phyloP scores from a whole-genome alignment of 2,888 invertebrate genomes.

The Tupiocoris notatus region DNA sequence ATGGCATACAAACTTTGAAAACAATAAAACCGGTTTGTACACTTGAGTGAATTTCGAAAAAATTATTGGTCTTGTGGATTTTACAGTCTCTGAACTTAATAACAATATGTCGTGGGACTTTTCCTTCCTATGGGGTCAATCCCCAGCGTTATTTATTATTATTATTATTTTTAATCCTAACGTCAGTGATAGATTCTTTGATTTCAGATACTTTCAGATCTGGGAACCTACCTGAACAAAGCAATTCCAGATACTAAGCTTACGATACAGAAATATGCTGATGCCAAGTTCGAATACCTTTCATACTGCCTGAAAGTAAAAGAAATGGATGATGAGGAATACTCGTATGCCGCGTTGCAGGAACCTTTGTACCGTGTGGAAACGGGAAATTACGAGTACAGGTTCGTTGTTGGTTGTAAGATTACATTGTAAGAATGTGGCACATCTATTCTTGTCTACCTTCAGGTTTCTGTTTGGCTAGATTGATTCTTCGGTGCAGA shows the following conservation, averaged over 20 bases:
- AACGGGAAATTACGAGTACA: constrained; percentile 99
- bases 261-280: constrained; percentile 96
- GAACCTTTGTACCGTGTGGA: constrained; percentile 97
- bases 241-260: constrained; percentile 97
- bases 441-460: background rate
- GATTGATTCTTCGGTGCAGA: constrained; percentile 88
- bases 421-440: background rate
- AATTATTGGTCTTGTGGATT: no score
- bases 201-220: constrained; percentile 76
- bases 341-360: constrained; percentile 85
- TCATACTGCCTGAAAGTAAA: constrained; percentile 99
- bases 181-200: background rate
- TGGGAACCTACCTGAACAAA: constrained; percentile 95
- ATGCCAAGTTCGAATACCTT: constrained; percentile 97
- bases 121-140: no score
- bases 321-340: constrained; percentile 99
- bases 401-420: constrained; percentile 56
- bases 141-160: background rate
- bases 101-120: no score
- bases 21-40: constrained; percentile 88
- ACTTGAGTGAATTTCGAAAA: no score
- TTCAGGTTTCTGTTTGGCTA: no score
- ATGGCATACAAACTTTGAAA: constrained; percentile 85
- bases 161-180: no score
- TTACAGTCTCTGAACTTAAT: no score